These are phyloP conservation scores for Cheirogaleus medius DNA, from an alignment of 2,113 vertebrate species.

Conservation along the genomic window DNA sequence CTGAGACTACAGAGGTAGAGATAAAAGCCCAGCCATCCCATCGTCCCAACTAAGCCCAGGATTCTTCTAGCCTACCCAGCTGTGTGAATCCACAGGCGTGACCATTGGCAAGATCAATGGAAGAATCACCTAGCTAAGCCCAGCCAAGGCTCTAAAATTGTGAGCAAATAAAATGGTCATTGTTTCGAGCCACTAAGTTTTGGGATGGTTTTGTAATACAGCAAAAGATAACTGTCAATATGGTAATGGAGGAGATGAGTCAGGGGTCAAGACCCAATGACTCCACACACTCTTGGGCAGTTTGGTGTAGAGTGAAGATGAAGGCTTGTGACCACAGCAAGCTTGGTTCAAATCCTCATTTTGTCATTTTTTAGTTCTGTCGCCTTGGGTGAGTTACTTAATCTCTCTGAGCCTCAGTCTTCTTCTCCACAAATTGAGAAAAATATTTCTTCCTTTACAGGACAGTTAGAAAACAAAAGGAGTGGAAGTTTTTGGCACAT, in stretches of 20 bases:
- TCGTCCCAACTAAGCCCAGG: background rate
- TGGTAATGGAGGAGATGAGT: background rate
- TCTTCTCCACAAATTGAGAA: background rate
- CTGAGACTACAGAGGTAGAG: background rate
- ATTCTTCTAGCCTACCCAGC: background rate
- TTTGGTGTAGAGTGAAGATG: background rate
- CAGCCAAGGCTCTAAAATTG: background rate
- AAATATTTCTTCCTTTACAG: background rate
- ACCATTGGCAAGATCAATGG: background rate
- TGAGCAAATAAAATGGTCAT: background rate
- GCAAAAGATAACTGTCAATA: background rate
- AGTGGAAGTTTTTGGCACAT: background rate
- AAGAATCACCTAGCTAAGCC: background rate
- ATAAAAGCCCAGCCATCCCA: background rate
- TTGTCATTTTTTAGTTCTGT: background rate
- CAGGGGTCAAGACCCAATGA: background rate
- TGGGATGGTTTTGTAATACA: background rate
- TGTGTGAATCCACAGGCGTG: background rate
- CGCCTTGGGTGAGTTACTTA: background rate
- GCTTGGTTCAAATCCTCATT: background rate
- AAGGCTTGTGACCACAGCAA: background rate
- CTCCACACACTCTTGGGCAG: background rate
- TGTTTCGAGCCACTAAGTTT: background rate
- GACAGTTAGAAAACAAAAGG: background rate
- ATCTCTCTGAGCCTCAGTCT: background rate